A percentile compares a stretch with the other conserved stretches of the same genome.
These are phyloP conservation scores for Hirtodrosophila histrioides DNA, from an alignment of 2,888 invertebrate species.

Conservation along the genomic window DNA sequence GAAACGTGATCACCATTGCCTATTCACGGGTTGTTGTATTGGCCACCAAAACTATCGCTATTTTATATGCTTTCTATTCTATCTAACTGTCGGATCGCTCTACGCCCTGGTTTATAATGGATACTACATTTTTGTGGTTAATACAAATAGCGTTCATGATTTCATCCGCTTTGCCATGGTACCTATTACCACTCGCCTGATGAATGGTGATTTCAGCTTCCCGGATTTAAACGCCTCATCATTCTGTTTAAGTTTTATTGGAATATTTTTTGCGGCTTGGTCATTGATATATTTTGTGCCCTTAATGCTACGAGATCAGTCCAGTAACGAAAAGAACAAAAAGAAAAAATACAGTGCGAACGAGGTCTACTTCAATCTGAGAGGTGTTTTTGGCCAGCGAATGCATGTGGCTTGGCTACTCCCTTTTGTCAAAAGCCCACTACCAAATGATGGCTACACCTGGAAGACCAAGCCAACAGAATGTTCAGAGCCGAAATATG, in stretches of 20 bases:
- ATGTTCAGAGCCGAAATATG: too few species aligned
- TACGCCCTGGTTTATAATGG: conserved; percentile 90
- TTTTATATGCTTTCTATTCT: conserved; percentile 91
- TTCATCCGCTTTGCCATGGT: too few species aligned
- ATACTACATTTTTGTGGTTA: too few species aligned
- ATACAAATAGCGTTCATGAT: too few species aligned
- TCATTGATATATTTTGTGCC: conserved; percentile 78
- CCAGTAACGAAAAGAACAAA: conserved; percentile 83
- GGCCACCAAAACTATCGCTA: conserved; percentile 94
- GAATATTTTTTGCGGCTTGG: too few species aligned
- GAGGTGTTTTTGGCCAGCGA: conserved; percentile 89
- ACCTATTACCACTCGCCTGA: too few species aligned
- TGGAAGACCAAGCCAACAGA: conserved; percentile 83
- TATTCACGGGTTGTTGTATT: conserved; percentile 94
- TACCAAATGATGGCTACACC: conserved; percentile 90
- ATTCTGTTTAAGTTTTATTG: too few species aligned
- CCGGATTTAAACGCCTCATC: too few species aligned
- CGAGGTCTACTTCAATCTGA: conserved; percentile 89
- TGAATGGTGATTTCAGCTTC: too few species aligned
- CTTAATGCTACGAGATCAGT: conserved; percentile 89
- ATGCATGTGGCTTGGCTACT: conserved; percentile 93
- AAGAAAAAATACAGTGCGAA: conserved; percentile 86
- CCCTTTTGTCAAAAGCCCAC: conserved; percentile 90
- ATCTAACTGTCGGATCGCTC: conserved; percentile 89
- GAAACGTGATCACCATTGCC: conserved; percentile 95